phyloP scores from a whole-genome alignment of 2,113 vertebrate genomes.

The Cynocephalus volans region DNA sequence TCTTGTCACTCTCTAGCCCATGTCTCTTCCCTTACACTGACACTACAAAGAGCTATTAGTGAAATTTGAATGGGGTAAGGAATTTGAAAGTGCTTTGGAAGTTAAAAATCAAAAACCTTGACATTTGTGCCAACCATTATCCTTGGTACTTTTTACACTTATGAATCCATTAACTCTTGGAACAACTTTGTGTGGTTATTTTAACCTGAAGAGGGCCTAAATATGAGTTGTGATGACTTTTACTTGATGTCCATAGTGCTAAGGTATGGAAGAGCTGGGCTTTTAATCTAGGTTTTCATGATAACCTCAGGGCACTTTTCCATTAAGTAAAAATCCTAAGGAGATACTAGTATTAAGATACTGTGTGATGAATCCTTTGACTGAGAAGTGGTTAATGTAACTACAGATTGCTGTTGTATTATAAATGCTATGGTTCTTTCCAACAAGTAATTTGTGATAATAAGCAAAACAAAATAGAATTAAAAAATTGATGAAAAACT shows the following conservation, averaged over 20 bases:
- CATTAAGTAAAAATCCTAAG: background rate
- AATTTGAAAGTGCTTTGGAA: background rate
- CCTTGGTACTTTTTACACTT: background rate
- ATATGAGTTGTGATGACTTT: background rate
- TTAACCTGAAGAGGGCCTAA: background rate
- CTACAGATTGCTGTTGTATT: background rate
- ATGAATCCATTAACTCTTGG: background rate
- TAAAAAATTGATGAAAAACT: background rate
- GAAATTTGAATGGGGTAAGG: background rate
- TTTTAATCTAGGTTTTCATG: background rate
- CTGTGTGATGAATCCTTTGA: slow-evolving; percentile 39
- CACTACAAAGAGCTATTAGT: background rate
- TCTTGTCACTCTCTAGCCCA: too few species aligned
- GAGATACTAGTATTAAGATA: background rate
- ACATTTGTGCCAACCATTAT: background rate
- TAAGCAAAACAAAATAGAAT: background rate
- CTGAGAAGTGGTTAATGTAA: too few species aligned
- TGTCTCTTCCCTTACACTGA: background rate
- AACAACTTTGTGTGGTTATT: background rate
- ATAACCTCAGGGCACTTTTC: background rate
- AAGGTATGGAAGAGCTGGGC: background rate
- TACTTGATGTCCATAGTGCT: background rate
- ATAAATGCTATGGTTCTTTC: background rate
- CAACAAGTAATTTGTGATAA: background rate
- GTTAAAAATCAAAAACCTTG: background rate